These are phyloP conservation scores for Synergus japonicus DNA, from an alignment of 2,888 invertebrate species.

Conservation along the genomic window DNA sequence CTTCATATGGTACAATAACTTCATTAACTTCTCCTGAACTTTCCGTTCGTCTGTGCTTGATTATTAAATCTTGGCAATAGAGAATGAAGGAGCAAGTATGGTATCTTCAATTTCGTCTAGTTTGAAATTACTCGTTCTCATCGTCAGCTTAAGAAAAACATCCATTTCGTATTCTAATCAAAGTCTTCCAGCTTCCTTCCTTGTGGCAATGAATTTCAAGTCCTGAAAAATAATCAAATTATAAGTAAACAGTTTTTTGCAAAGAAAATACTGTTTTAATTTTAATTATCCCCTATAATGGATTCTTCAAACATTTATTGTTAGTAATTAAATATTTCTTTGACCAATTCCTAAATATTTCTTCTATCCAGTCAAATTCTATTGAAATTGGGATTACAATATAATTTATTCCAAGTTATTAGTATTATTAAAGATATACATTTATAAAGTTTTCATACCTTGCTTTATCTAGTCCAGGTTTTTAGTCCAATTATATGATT, in stretches of 20 bases:
- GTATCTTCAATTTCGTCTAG: slow-evolving; percentile 22
- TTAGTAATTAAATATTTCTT: too few relatives aligned
- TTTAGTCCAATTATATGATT: slow-evolving; percentile 9
- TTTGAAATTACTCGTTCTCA: background rate
- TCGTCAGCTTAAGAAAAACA: background rate
- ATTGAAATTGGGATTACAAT: background rate
- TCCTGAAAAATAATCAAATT: background rate
- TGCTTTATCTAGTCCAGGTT: background rate
- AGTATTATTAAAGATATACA: background rate
- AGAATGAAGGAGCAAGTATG: background rate
- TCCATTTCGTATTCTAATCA: background rate
- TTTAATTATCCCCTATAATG: too few relatives aligned
- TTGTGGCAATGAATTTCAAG: background rate
- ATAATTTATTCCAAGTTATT: background rate
- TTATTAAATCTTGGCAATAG: slow-evolving; percentile 7
- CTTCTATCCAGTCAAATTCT: too few relatives aligned
- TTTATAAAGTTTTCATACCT: slow-evolving; percentile 1
- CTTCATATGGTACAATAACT: slow-evolving; percentile 26
- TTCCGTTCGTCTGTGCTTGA: background rate
- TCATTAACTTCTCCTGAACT: slow-evolving; percentile 26
- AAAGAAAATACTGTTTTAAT: too few relatives aligned
- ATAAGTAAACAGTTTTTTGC: background rate
- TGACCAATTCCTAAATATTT: too few relatives aligned
- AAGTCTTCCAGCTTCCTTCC: background rate
- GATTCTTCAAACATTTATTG: too few relatives aligned